Evolutionary conservation across 2,888 invertebrate species (phyloP), one percentile per base, ranked within the genome.

Genomic region (Serripes groenlandicus): DNA sequence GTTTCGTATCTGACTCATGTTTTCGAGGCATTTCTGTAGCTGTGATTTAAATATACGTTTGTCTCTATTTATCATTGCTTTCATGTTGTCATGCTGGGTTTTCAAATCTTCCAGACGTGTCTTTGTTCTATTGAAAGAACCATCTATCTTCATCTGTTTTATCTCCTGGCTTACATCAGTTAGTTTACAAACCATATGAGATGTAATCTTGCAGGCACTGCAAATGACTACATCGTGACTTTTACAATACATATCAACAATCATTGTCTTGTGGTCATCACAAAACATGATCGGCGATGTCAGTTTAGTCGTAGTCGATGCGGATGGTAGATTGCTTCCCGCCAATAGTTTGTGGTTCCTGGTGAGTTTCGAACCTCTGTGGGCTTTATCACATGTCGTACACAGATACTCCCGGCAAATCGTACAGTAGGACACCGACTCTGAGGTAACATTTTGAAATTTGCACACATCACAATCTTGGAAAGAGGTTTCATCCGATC

Each of bases 171-270:
- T 58, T 58, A 58, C 28, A 3, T 58, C 58, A 26, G 58, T 58
- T 26, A n/a, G 23, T 5, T 7, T 28, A 28, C 58, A 58, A 28
- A 28, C 28, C n/a, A 23, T 58, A 15, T 58, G 58, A 26, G 23
- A 23, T 28, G 58, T 58, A 3, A 58, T n/a, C 58, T 58, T 58
- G 58, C 58, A 58, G 26, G 58, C 28, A 28, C 15, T 15, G 15
- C 58, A 58, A 58, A 58, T 58, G 23, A 58, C 58, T 23, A 28
- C 58, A 58, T 58, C 58, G 58, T 58, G 58, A 58, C n/a, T n/a
- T 58, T 58, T 26, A 26, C 58, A 58, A 26, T 26, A 58, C 2
- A 15, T 4, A 58, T 58, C 28, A 1, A 58, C 2, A 26, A n/a
- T 26, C 58, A 58, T 58, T 23, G 58, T 9, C 28, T 58, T 58